A percentile compares a stretch with the other conserved stretches of the same genome.
These are phyloP conservation scores for Taenioides sp. DNA, from an alignment of 2,797 vertebrate species.

Conservation along the genomic window DNA sequence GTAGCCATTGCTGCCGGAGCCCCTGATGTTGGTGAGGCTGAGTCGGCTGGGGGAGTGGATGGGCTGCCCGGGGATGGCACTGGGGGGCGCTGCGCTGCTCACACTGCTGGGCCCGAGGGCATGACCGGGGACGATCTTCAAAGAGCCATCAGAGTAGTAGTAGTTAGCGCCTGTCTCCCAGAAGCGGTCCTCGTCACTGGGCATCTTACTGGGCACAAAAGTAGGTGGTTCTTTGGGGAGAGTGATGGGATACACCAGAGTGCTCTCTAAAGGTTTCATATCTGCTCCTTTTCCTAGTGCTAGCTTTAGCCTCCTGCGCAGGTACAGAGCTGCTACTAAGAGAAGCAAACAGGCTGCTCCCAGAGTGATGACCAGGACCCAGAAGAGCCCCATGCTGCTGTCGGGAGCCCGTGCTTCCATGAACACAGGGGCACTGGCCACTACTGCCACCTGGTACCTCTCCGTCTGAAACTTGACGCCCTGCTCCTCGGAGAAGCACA, in stretches of 20 bases:
- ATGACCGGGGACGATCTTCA: conserved; percentile 95
- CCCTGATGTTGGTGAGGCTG: conserved; percentile 89
- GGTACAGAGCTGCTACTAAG: conserved; percentile 85
- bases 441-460: conserved; percentile 85
- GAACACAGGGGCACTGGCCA: conserved; percentile 81
- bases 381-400: conserved; percentile 88
- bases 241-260: conserved; percentile 91
- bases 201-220: conserved; percentile 87
- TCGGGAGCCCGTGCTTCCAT: conserved; percentile 88
- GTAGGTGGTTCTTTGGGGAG: conserved; percentile 90
- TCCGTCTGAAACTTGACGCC: conserved; percentile 83
- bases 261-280: conserved; percentile 90
- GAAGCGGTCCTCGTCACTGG: conserved; percentile 90
- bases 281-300: conserved; percentile 86
- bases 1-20: conserved; percentile 91
- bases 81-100: conserved; percentile 84
- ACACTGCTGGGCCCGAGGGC: conserved; percentile 83
- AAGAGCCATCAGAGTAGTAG: conserved; percentile 93
- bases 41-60: conserved; percentile 91
- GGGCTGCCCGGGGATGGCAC: conserved; percentile 87
- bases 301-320: conserved; percentile 86
- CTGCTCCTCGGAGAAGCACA: conserved; percentile 90
- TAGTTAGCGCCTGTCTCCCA: conserved; percentile 94
- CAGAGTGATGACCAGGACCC: conserved; percentile 91
- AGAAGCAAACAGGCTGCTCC: conserved; percentile 87